These are phyloP conservation scores for Grammomys dolichurus DNA, from an alignment of 2,113 vertebrate genomes.

Conservation along the genomic window DNA sequence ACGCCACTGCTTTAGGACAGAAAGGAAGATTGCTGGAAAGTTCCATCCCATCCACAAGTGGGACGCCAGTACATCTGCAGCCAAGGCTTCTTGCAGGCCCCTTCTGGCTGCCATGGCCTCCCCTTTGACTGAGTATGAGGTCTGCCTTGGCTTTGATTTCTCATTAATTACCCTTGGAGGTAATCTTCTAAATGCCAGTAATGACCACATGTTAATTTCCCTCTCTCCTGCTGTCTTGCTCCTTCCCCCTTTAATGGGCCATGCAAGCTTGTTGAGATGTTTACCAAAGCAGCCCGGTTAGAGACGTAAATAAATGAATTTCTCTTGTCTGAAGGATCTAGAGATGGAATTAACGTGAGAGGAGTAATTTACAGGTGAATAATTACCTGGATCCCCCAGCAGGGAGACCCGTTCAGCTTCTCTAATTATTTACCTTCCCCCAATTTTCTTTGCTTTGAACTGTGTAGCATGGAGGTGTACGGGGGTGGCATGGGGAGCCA, in stretches of 20 bases:
- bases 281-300: constrained; percentile 76
- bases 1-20: neutral
- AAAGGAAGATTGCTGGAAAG: neutral
- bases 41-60: neutral
- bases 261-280: constrained; percentile 76
- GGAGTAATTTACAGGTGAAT: constrained; percentile 81
- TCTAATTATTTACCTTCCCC: constrained; percentile 15
- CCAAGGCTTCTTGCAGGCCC: neutral
- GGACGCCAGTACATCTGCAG: neutral
- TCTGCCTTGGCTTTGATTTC: constrained; percentile 76
- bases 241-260: constrained; percentile 74
- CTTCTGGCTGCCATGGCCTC: constrained; percentile 47
- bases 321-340: constrained; percentile 70
- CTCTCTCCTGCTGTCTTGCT: constrained; percentile 51
- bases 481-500: constrained; percentile 49
- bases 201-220: constrained; percentile 83
- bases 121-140: constrained; percentile 22
- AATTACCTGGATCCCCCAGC: constrained; percentile 64
- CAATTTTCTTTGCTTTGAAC: constrained; percentile 76
- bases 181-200: constrained; percentile 82
- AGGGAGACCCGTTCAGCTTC: constrained; percentile 62
- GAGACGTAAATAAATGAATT: constrained; percentile 79
- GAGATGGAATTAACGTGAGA: constrained; percentile 68
- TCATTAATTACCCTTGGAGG: constrained; percentile 78
- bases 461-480: constrained; percentile 41